Conservation (phyloP, 2,888 invertebrate species). For the Uropetala carovei region DNA sequence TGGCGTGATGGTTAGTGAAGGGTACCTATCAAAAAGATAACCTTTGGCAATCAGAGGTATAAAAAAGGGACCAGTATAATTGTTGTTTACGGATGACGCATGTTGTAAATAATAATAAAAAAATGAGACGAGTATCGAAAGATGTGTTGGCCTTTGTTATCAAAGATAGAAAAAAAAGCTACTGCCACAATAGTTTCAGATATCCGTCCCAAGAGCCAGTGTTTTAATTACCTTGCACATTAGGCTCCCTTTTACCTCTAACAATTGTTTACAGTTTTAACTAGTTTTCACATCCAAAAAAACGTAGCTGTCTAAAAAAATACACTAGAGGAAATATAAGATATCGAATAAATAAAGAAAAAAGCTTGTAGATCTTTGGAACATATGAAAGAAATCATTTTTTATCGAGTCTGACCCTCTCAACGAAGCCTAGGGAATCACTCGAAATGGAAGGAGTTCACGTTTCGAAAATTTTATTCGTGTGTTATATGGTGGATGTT, state of each 20-base stretch:
- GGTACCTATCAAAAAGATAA: slow-evolving; percentile 30
- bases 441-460: neutral
- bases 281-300: slow-evolving; percentile 28
- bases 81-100: slow-evolving; percentile 40
- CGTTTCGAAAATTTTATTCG: slow-evolving; percentile 31
- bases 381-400: neutral
- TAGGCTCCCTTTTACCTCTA: slow-evolving; percentile 40
- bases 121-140: slow-evolving; percentile 13
- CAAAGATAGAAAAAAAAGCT: slow-evolving; percentile 28
- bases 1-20: neutral
- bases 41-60: slow-evolving; percentile 16
- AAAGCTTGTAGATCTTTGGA: slow-evolving; percentile 30
- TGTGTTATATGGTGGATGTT: slow-evolving; percentile 22
- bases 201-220: slow-evolving; percentile 62
- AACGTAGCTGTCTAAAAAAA: neutral
- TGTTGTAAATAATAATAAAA: slow-evolving; percentile 39
- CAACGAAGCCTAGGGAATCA: neutral
- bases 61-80: slow-evolving; percentile 50
- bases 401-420: slow-evolving; percentile 16
- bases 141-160: slow-evolving; percentile 40
- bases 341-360: neutral
- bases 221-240: slow-evolving; percentile 43
- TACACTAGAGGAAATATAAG: neutral
- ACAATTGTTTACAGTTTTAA: neutral
- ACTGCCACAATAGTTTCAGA: slow-evolving; percentile 63